phyloP scores from a whole-genome alignment of 2,888 invertebrate species.

The Tolmerus cingulatus region DNA sequence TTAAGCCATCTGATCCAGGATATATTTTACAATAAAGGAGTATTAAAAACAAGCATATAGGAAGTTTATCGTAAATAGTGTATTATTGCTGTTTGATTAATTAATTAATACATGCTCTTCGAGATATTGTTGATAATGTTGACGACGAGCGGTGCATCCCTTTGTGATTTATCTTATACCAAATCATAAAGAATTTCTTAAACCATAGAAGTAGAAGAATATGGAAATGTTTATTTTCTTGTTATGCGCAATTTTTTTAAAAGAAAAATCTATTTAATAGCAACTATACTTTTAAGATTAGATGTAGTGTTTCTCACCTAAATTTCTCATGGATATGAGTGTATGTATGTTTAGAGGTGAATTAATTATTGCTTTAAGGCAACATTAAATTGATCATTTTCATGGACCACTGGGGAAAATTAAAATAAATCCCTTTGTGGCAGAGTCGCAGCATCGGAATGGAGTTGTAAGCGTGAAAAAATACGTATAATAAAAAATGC shows the following conservation, averaged over 20 bases:
- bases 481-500: background rate
- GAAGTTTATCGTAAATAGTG: constrained; percentile 4
- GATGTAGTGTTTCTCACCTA: background rate
- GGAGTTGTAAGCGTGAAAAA: background rate
- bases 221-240: constrained; percentile 27
- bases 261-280: constrained; percentile 16
- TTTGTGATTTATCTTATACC: constrained; percentile 24
- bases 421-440: background rate
- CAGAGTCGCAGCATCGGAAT: background rate
- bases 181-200: constrained; percentile 15
- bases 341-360: constrained; percentile 5
- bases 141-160: background rate
- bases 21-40: constrained; percentile 40
- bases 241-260: constrained; percentile 33
- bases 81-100: constrained; percentile 14
- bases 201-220: background rate
- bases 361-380: background rate
- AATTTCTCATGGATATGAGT: background rate
- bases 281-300: background rate
- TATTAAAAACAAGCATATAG: constrained; percentile 21
- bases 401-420: background rate
- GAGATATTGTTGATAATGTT: background rate
- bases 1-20: constrained; percentile 1
- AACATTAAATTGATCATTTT: background rate
- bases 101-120: background rate